Conservation (phyloP, 1,140 invertebrate genomes). For the Diploscapter pachys region DNA sequence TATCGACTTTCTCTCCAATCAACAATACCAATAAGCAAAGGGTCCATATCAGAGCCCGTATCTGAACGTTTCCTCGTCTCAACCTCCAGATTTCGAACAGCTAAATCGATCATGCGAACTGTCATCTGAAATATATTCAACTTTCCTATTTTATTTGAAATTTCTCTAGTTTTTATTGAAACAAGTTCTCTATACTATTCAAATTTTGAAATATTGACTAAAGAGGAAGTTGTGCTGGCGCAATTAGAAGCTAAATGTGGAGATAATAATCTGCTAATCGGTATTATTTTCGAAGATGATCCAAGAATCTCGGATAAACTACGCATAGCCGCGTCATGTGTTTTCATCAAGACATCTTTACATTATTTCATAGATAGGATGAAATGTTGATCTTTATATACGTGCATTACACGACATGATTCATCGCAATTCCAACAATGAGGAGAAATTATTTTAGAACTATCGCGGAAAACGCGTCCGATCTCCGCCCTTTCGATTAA, state of each 20-base stretch:
- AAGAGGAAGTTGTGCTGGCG: background rate
- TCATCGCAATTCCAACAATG: too few species aligned
- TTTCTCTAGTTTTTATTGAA: background rate
- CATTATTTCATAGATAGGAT: too few species aligned
- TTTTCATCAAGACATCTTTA: too few species aligned
- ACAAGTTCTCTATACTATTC: background rate
- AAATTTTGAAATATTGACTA: background rate
- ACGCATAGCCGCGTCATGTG: too few species aligned
- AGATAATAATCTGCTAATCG: background rate
- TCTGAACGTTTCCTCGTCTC: conserved; percentile 53
- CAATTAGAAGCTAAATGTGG: background rate
- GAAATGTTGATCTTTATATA: too few species aligned
- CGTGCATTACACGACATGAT: too few species aligned
- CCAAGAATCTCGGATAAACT: too few species aligned
- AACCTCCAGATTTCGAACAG: conserved; percentile 53
- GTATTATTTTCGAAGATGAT: too few species aligned
- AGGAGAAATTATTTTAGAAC: too few species aligned
- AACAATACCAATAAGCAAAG: conserved; percentile 31
- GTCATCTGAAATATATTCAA: conserved; percentile 36
- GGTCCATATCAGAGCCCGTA: conserved; percentile 44
- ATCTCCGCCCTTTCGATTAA: too few species aligned
- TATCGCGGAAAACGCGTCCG: too few species aligned
- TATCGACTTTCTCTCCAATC: too few species aligned
- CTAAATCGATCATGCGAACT: conserved; percentile 54
- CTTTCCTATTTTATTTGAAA: background rate